Conservation (phyloP, 2,797 vertebrate species). For the Harpagifer antarcticus region DNA sequence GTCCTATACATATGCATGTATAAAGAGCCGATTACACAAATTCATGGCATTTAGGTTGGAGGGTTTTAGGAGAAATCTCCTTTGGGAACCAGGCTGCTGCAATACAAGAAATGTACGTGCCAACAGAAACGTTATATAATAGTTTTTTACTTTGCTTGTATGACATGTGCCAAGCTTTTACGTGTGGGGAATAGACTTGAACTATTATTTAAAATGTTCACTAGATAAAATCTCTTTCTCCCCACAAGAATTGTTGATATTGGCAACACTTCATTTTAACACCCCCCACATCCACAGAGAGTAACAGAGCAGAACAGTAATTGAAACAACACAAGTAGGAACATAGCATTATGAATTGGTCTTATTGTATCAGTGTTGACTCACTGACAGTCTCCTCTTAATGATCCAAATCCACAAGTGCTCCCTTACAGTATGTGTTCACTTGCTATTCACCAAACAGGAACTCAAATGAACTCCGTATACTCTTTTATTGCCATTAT, state of each 20-base stretch:
- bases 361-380: constrained; percentile 38
- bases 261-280: constrained; percentile 25
- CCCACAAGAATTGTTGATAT: constrained; percentile 25
- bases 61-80: neutral
- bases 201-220: constrained; percentile 1
- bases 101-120: neutral
- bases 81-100: neutral
- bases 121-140: neutral
- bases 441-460: constrained; percentile 14
- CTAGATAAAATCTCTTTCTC: neutral
- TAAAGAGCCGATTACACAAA: neutral
- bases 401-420: constrained; percentile 34
- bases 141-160: neutral
- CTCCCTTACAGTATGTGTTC: constrained; percentile 8
- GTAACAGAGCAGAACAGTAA: constrained; percentile 17
- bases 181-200: neutral
- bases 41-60: neutral
- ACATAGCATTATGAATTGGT: constrained; percentile 13
- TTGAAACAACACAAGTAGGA: constrained; percentile 27
- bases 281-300: constrained; percentile 8
- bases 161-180: neutral
- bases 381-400: constrained; percentile 28
- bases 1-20: neutral
- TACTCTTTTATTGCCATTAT: constrained; percentile 22
- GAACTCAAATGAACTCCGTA: constrained; percentile 30